phyloP scores from a whole-genome alignment of 2,888 invertebrate species.

The Drosophila anomalipes region DNA sequence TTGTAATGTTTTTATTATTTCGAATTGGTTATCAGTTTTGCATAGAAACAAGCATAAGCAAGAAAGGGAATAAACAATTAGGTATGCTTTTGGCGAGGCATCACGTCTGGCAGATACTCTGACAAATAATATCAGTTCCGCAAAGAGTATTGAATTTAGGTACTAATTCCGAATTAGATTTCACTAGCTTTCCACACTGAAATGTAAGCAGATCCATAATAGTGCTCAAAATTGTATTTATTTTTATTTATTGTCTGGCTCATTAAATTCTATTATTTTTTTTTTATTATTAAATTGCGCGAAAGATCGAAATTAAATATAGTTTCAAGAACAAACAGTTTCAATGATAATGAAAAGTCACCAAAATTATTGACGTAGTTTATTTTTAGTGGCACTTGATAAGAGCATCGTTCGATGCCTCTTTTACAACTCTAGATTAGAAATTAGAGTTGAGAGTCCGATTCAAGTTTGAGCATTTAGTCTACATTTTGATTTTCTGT shows the following conservation, averaged over 20 bases:
- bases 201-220: not conserved
- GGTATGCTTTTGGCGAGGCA: not conserved
- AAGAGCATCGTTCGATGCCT: not conserved
- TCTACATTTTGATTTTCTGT: not conserved
- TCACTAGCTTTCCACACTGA: not conserved
- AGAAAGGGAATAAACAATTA: not conserved
- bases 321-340: not conserved
- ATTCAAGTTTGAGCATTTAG: not conserved
- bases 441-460: not conserved
- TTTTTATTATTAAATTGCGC: not conserved
- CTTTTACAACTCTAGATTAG: not conserved
- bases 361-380: not conserved
- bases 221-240: not conserved
- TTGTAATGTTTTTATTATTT: slow-evolving; percentile 3
- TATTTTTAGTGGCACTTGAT: not conserved
- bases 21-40: slow-evolving; percentile 33
- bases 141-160: not conserved
- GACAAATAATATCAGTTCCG: not conserved
- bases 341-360: not conserved
- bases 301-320: not conserved
- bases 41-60: slow-evolving; percentile 17
- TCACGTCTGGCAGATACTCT: not conserved
- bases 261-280: no score
- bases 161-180: not conserved
- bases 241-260: not conserved